Evolutionary conservation across 2,797 vertebrate species (phyloP), one percentile per base, ranked within the genome.

Genomic region (Craterocephalus amniculus): DNA sequence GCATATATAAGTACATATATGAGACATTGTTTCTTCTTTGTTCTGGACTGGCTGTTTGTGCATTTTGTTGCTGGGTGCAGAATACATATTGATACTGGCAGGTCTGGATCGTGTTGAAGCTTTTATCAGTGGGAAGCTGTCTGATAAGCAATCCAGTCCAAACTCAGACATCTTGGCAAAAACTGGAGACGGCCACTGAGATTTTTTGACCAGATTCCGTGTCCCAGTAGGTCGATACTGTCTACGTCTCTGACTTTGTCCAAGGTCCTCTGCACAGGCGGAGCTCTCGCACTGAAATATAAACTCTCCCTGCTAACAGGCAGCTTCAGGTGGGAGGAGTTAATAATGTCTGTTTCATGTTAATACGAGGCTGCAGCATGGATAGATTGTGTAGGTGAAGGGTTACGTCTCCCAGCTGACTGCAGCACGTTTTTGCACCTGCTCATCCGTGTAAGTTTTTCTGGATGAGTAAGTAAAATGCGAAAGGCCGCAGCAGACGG

Each of bases 221-320:
- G 57, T 74, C 68, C 63, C 67, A 0, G n/a, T 72, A 63, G 69
- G 79, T 84, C 72, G 65, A 87, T 84, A 59, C 52, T 5, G 65
- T 84, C 20, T n/a, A 59, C 20, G 10, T 48, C 71, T 62, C 69
- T 12, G 29, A 71, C 74, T 79, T 69, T 35, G 26, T 68, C 72
- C 79, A 83, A 80, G 69, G 73, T 82, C 74, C 40, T 68, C 59
- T 35, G 45, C 54, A 45, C 56, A 67, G 56, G 59, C 35, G 12
- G 34, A 36, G 34, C 49, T 20, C 24, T 29, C 18, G 4, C 27
- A 1, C 51, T 40, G 35, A 31, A 36, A 29, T 22, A 40, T 26
- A 22, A 65, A 55, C 10, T 20, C 1, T 8, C 3, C 18, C 40
- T 43, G 16, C 27, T 8, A 12, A 34, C 22, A 13, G n/a, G 20